Percentiles rank a stretch among this genome's conserved stretches.
Conservation (phyloP, 2,888 invertebrate species). For the Leucania comma region DNA sequence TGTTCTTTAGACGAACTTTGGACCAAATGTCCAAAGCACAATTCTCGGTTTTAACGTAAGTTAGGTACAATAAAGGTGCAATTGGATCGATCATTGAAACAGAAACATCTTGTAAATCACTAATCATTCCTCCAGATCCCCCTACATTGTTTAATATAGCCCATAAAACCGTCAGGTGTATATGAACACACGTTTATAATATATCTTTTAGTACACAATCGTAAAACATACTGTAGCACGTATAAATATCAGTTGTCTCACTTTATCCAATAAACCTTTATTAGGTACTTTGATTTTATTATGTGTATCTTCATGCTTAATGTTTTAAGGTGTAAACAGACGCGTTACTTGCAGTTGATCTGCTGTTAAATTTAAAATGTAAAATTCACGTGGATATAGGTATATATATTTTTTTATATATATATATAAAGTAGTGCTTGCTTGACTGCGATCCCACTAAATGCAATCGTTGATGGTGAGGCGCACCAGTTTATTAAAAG, state of each 20-base stretch:
- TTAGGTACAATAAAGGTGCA: no score
- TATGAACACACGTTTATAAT: constrained; percentile 28
- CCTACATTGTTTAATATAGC: constrained; percentile 9
- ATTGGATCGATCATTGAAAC: neutral
- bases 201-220: constrained; percentile 43
- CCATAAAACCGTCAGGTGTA: constrained; percentile 48
- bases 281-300: constrained; percentile 52
- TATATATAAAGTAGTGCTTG: no score
- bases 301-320: constrained; percentile 33
- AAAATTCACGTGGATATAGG: no score
- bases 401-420: no score
- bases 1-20: no score
- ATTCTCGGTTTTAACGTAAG: no score
- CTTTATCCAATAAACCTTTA: constrained; percentile 42
- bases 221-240: constrained; percentile 47
- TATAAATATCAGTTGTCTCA: constrained; percentile 54
- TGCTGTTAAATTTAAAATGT: neutral
- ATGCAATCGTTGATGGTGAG: no score
- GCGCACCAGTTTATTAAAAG: no score
- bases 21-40: no score
- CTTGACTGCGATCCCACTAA: no score
- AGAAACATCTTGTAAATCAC: neutral
- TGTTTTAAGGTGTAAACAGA: constrained; percentile 22
- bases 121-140: neutral
- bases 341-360: neutral